These are phyloP conservation scores for Entomyzon cyanotis DNA, from an alignment of 2,113 vertebrate genomes.

Conservation along the genomic window DNA sequence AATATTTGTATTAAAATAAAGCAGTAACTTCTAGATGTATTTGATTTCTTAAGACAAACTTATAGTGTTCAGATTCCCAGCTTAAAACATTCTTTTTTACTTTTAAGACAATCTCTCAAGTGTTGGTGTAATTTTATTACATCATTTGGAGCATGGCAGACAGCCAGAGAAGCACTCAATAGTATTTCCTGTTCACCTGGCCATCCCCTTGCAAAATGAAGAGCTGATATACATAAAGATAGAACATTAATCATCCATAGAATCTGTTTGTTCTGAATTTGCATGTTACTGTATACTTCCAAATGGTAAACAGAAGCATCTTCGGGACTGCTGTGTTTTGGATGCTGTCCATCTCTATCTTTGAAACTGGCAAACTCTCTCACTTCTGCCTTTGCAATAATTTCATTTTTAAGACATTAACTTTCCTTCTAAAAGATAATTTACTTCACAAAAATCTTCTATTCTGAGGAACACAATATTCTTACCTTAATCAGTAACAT, in stretches of 20 bases:
- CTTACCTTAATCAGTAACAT: background rate
- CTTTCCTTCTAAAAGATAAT: background rate
- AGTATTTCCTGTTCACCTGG: conserved; percentile 23
- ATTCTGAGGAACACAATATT: background rate
- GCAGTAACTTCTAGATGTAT: background rate
- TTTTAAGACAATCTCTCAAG: background rate
- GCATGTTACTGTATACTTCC: background rate
- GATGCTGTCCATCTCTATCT: background rate
- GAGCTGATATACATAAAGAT: background rate
- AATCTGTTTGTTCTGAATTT: conserved; percentile 4
- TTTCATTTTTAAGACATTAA: background rate
- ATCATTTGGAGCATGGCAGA: background rate
- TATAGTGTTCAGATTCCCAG: background rate
- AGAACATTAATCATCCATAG: background rate
- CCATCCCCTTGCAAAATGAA: background rate
- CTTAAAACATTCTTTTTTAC: background rate
- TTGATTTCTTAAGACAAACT: background rate
- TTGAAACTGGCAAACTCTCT: background rate
- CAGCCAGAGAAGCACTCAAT: conserved; percentile 29
- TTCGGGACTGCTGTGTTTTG: background rate
- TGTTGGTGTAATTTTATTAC: conserved; percentile 1
- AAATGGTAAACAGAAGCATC: background rate
- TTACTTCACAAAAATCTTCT: background rate
- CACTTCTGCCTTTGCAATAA: background rate
- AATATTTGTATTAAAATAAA: background rate